phyloP scores from a whole-genome alignment of 1,140 invertebrate genomes.

The Drosophila rhopaloa region DNA sequence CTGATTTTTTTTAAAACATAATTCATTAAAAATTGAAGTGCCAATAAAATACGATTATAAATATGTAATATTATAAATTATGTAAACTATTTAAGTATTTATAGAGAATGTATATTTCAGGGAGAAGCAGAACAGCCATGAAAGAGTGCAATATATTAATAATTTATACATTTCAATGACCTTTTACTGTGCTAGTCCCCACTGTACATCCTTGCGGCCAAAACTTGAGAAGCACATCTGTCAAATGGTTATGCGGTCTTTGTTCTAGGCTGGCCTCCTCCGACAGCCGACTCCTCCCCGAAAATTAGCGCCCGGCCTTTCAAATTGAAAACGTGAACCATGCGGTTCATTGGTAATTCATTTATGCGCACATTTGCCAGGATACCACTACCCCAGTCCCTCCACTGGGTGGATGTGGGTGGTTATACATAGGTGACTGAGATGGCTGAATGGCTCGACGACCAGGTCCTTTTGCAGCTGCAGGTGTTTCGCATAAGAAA shows the following conservation, averaged over 20 bases:
- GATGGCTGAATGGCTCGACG: neutral
- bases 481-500: conserved; percentile 81
- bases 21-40: too few relatives aligned
- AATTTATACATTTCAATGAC: neutral
- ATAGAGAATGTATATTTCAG: too few relatives aligned
- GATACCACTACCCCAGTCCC: conserved; percentile 8
- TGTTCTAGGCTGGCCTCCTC: conserved; percentile 37
- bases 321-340: conserved; percentile 80
- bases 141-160: neutral
- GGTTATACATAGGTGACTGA: neutral
- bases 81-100: too few relatives aligned
- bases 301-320: conserved; percentile 66
- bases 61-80: too few relatives aligned
- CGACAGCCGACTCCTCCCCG: conserved; percentile 6
- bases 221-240: conserved; percentile 51
- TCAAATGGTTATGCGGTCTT: conserved; percentile 69
- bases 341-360: conserved; percentile 83
- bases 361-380: conserved; percentile 78
- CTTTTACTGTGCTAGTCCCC: neutral
- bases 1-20: too few relatives aligned
- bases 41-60: too few relatives aligned
- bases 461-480: conserved; percentile 35
- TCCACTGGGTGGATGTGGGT: conserved; percentile 1
- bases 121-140: too few relatives aligned
- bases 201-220: conserved; percentile 22